Base-by-base conservation (phyloP, 2,797 vertebrate species). In the Sebastiscus albofasciatus region DNA sequence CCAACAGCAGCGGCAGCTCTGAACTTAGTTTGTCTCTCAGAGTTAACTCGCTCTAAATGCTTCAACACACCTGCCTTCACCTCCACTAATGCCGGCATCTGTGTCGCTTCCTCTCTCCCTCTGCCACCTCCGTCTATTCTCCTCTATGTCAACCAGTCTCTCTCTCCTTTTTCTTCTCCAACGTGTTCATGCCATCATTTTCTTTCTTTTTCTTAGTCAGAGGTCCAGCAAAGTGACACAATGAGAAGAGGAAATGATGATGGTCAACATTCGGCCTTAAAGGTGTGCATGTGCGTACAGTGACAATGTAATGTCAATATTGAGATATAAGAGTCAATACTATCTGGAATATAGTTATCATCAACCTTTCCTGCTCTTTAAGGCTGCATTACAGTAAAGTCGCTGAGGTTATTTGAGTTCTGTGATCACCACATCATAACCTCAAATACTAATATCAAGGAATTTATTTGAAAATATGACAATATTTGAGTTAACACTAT, bases 11-110 rank as follows among this genome's bases (percentile, higher is more conserved):
- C 54, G 29, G 68, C 58, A 55, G 75, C 78, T 80, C 61, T 76
- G 74, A 80, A 82, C 80, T 68, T 60, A 58, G 67, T 79, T 84
- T 71, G 55, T 85, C 82, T 84, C 71, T 64, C 54, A 22, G 61
- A 24, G 67, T 60, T 34, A 67, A 75, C 67, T 77, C 13, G 2
- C 74, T 81, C 13, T 54, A 67, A 73, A 81, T 62, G 42, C 42
- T 52, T 65, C 24, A 2, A 22, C 69, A 69, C 67, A 62, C 61
- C 31, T 52, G 46, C 71, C 64, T 75, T 86, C 67, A 75, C 75
- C 62, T 74, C 67, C 22, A 55, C 52, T 72, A 54, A 73, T 24
- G 54, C 67, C 46, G 22, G 67, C 65, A 59, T 26, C 62, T 34
- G 54, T 12, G 58, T 36, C 62, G 70, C 26, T 66, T 68, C 42